Evolutionary conservation across 2,797 vertebrate species (phyloP), one percentile per base, ranked within the genome.

Genomic region (Melanotaenia maccullochi): DNA sequence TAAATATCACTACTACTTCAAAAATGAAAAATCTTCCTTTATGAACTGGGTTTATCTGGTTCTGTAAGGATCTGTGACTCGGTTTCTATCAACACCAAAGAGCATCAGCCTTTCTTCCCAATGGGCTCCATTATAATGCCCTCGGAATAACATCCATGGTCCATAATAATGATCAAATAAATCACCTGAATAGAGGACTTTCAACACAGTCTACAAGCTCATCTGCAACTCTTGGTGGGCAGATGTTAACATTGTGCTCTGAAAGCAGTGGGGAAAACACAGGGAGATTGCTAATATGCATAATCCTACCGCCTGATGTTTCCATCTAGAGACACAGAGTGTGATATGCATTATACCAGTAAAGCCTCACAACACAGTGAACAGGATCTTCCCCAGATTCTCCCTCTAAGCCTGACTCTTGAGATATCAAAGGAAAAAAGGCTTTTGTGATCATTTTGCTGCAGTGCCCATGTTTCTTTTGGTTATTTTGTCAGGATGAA

Each of bases 271-370:
- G 65, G 68, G 62, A 73, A 75, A 85, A 76, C 69, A 71, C 61
- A 85, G 83, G 78, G 85, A 82, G 85, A 73, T 71, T 28, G 9
- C 84, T 90, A 85, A 92, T 91, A 86, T 90, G 89, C 83, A 90
- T 94, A 94, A 94, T 94, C 90, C 90, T 84, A 72, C 92, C 93
- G 90, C 93, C 93, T 83, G 88, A 92, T 92, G 92, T 89, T 90
- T 88, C 85, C 76, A 92, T 93, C 90, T 93, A 91, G 89, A 90
- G 85, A 81, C 83, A 69, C 79, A 54, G 86, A 89, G 87, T 80
- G 85, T 12, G 73, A 84, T 86, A 84, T 90, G 87, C 73, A 76
- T 89, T 88, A 88, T 89, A 85, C 77, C 69, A 79, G 79, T 76
- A 87, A 91, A 85, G 89, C 87, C 88, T 78, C 75, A 83, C 80